These are phyloP conservation scores for Platysteira castanea DNA, from an alignment of 2,113 vertebrate genomes.

Conservation along the genomic window DNA sequence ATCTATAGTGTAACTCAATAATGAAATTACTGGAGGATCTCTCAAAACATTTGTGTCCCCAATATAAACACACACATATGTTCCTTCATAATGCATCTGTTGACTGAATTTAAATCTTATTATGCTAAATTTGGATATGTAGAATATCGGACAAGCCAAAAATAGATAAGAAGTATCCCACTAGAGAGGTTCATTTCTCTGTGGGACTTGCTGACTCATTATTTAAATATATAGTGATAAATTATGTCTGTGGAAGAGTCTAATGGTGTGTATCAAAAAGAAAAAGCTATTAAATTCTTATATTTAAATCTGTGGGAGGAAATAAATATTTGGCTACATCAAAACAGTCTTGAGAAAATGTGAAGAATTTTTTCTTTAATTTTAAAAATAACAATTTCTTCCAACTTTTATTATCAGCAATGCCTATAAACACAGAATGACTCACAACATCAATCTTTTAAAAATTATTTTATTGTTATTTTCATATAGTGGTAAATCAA, in stretches of 20 bases:
- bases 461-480: not conserved
- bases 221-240: slow-evolving; percentile 1
- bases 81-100: not conserved
- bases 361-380: not conserved
- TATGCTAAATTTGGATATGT: not conserved
- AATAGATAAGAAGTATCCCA: not conserved
- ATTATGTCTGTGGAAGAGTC: not conserved
- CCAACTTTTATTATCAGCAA: not conserved
- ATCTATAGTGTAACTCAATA: not conserved
- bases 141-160: not conserved
- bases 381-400: not conserved
- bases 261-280: not conserved
- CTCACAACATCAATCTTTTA: not conserved
- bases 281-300: not conserved
- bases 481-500: not conserved
- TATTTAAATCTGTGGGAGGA: not conserved
- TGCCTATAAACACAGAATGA: not conserved
- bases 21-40: not conserved
- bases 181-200: not conserved
- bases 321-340: not conserved
- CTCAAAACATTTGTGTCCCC: not conserved
- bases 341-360: not conserved
- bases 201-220: not conserved
- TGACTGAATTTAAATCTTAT: not conserved
- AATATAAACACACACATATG: not conserved